A percentile compares a stretch with the other conserved stretches of the same genome.
Evolutionary conservation across 2,797 vertebrate genomes (phyloP).

Genomic region (Coregonus suidteri): DNA sequence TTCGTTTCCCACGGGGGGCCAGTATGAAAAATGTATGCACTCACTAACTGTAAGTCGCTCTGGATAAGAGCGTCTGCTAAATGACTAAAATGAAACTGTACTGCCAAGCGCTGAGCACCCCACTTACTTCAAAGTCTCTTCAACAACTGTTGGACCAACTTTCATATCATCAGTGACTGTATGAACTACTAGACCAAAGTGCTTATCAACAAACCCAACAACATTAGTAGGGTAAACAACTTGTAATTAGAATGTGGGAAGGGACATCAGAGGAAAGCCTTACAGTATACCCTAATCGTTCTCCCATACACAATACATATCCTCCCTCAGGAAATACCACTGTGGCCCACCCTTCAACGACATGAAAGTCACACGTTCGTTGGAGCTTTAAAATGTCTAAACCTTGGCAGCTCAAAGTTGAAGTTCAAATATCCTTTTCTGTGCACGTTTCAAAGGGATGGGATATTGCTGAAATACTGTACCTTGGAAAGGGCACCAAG

Average conservation of each 20-base stretch:
- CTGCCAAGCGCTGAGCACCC: neutral
- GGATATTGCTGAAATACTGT: neutral
- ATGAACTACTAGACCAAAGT: neutral
- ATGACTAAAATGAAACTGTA: neutral
- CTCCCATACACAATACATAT: conserved; percentile 45
- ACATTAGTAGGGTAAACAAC: no score
- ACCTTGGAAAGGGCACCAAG: neutral
- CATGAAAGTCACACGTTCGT: conserved; percentile 38
- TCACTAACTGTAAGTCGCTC: no score
- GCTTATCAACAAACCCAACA: no score
- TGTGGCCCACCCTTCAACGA: conserved; percentile 47
- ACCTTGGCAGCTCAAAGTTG: conserved; percentile 4
- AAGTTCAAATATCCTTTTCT: conserved; percentile 16
- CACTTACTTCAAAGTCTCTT: neutral
- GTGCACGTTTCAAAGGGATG: conserved; percentile 13
- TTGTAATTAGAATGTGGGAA: no score
- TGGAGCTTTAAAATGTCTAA: conserved; percentile 36
- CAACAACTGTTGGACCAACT: neutral
- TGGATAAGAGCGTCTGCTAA: no score
- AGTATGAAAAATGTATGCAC: no score
- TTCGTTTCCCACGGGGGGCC: no score
- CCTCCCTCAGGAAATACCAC: conserved; percentile 68
- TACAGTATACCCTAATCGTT: neutral
- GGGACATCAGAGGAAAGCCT: no score
- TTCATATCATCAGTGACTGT: neutral